These are phyloP conservation scores for Caenorhabditis tropicalis DNA, from an alignment of 1,140 invertebrate species.

Conservation along the genomic window DNA sequence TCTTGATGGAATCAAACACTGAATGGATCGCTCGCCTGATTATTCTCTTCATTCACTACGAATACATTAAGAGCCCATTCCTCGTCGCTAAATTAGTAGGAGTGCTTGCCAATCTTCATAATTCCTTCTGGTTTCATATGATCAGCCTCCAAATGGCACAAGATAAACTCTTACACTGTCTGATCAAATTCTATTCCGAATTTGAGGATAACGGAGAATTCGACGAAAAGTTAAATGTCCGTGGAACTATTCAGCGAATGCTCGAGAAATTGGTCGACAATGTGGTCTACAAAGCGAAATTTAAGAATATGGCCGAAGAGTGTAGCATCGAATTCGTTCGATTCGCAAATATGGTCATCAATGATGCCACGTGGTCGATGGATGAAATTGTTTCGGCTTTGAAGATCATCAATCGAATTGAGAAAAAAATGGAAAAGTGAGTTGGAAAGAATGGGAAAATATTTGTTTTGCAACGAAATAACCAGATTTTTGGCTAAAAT, in stretches of 20 bases:
- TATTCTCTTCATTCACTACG: not conserved
- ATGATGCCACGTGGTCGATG: constrained; percentile 94
- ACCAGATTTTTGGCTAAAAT: too few species aligned
- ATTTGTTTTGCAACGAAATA: too few species aligned
- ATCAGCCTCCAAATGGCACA: constrained; percentile 87
- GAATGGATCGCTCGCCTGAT: not conserved
- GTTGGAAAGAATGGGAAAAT: too few species aligned
- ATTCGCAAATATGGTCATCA: constrained; percentile 99
- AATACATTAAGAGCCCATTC: constrained; percentile 33
- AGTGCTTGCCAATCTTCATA: not conserved
- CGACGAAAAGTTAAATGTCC: constrained; percentile 97
- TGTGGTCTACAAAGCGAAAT: constrained; percentile 73
- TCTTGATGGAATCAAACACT: constrained; percentile 3
- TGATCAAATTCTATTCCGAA: constrained; percentile 97
- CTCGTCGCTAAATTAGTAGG: not conserved
- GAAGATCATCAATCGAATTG: constrained; percentile 90
- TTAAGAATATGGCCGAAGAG: constrained; percentile 76
- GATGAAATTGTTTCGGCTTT: constrained; percentile 93
- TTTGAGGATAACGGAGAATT: constrained; percentile 97
- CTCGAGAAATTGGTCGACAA: constrained; percentile 80
- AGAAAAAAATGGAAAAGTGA: constrained; percentile 83
- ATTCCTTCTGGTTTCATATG: constrained; percentile 72
- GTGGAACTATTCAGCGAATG: constrained; percentile 95
- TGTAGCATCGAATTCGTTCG: constrained; percentile 82
- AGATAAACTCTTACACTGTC: constrained; percentile 81